Conservation (phyloP, 2,888 invertebrate genomes). For the Pristionchus japonicus region DNA sequence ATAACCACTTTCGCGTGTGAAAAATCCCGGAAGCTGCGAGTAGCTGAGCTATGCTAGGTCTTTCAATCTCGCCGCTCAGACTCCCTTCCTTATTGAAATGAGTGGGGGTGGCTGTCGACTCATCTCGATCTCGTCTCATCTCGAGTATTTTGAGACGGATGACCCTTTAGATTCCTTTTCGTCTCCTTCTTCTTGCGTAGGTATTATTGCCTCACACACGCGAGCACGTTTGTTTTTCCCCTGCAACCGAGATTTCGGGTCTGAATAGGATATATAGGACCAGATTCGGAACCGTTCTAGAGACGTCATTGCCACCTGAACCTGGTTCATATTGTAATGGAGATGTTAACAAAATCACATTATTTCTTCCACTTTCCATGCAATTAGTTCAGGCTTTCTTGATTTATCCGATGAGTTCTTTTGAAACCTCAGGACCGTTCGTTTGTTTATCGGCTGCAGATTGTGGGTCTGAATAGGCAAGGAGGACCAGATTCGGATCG, state of each 20-base stretch:
- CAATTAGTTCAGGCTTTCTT: no score
- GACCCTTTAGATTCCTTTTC: no score
- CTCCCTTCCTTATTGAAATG: background rate
- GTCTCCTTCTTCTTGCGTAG: background rate
- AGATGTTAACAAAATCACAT: no score
- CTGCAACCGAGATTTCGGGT: background rate
- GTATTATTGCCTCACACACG: slow-evolving; percentile 8
- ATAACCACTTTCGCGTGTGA: background rate
- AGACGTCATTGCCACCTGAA: no score
- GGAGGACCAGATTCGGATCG: no score
- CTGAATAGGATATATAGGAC: background rate
- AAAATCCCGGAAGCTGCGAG: slow-evolving; percentile 23
- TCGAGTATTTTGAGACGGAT: background rate
- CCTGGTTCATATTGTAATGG: no score
- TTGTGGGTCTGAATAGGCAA: no score
- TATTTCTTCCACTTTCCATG: no score
- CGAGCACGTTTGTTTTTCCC: background rate
- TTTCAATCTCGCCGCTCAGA: background rate
- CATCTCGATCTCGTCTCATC: no score
- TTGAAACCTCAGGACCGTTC: no score
- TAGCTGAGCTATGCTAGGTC: background rate
- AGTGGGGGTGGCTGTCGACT: background rate
- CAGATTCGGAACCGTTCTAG: background rate
- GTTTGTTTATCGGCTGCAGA: background rate
- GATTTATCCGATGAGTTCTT: no score